Base-by-base conservation (phyloP, 1,140 invertebrate species). In the Temnothorax longispinosus region DNA sequence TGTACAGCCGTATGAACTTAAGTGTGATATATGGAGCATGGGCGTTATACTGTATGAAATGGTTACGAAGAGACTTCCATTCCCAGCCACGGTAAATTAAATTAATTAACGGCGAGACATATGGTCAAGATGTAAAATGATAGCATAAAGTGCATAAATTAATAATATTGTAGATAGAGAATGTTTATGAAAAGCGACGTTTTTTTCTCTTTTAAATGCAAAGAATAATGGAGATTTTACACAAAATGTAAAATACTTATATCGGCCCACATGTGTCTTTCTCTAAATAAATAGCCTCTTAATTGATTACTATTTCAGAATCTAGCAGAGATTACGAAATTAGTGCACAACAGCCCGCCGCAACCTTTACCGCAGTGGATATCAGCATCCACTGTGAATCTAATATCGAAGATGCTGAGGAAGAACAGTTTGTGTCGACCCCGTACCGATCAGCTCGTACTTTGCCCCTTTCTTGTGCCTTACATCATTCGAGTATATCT, bases 21-120 rank as follows among this genome's bases (percentile, higher is more conserved):
- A 97, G 95, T 97, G 97, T 88, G 98, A 99, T 92, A 97, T 98
- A 86, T 99, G 98, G 98, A 97, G 98, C 21, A 95, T 98, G 74
- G 98, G 98, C 4, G 98, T 98, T 93, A 96, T 98, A 86, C 93
- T 98, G 11, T 98, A 98, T 94, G 98, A 98, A 92, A 95, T 97
- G 89, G 91, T 97, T 15, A 96, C 96, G 10, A 93, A 96, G 18
- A 95, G 95, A 84, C 95, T 96, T 89, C 96, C 97, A 8, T 97
- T 97, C 92, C 94, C 96, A 82, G 97, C 96, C n/a, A 94, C 93
- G 72, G 96, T 97, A 95, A 94, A 87, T 64, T 64, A 75, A 44
- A 62, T 69, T 47, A 21, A n/a, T 82, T 72, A 58, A 82, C 27
- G 27, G 2, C 13, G 41, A 60, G 15, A 74, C 1, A 44, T 27